These are phyloP conservation scores for Poeciliopsis prolifica DNA, from an alignment of 2,113 vertebrate genomes.

Conservation along the genomic window DNA sequence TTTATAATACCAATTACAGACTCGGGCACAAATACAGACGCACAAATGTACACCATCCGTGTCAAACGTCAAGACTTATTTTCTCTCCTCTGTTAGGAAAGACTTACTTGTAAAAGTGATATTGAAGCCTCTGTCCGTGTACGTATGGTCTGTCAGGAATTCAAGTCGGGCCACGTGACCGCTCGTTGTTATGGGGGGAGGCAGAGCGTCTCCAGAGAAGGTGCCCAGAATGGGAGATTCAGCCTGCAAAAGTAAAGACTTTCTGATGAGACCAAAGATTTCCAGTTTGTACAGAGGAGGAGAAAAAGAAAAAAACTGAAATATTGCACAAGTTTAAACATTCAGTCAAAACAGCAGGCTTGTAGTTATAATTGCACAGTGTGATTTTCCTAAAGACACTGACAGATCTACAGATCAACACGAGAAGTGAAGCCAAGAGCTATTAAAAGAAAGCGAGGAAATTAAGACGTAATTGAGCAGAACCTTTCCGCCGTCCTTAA, in stretches of 20 bases:
- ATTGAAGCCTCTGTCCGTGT: constrained; percentile 96
- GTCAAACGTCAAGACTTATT: background rate
- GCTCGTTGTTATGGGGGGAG: constrained; percentile 95
- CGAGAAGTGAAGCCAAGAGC: constrained; percentile 4
- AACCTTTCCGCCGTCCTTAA: constrained; percentile 92
- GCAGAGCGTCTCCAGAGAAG: constrained; percentile 91
- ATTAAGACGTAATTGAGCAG: background rate
- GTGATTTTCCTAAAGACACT: constrained; percentile 2
- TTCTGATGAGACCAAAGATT: constrained; percentile 7
- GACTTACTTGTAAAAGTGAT: constrained; percentile 97
- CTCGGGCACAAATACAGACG: background rate
- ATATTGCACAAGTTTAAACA: background rate
- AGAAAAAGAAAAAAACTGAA: background rate
- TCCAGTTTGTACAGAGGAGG: background rate
- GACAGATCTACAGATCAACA: constrained; percentile 14
- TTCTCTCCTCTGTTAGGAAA: constrained; percentile 11
- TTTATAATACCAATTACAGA: constrained; percentile 32
- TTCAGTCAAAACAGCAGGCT: constrained; percentile 6
- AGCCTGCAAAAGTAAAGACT: constrained; percentile 63
- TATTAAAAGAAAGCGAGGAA: constrained; percentile 9
- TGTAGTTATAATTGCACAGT: constrained; percentile 10
- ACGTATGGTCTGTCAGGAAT: constrained; percentile 99
- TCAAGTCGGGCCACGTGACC: constrained; percentile 93
- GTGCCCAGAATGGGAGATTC: constrained; percentile 95
- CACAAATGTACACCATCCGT: constrained; percentile 3